Base-by-base conservation (phyloP, 2,888 invertebrate genomes). In the Blastobasis adustella region DNA sequence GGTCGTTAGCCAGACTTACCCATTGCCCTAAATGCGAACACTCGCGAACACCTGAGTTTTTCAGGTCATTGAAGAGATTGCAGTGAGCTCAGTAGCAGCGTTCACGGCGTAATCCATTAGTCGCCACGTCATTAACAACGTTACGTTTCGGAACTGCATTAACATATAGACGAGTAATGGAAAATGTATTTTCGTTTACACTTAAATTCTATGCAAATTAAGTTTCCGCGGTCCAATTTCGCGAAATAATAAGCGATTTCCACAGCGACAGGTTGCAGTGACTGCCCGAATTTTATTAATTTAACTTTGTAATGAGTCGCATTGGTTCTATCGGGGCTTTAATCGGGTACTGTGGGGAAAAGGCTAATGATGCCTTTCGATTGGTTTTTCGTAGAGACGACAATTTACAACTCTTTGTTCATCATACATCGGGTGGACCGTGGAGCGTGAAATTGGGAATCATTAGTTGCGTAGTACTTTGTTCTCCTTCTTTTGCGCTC, bases 131-230 rank as follows among this genome's bases (percentile, higher is more conserved):
- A 65, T 71, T 82, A 80, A 82, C 73, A 71, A 70, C 61, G 76
- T 82, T 79, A 79, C 70, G 69, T 73, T 74, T 71, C 70, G 72
- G 63, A 63, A 57, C 64, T 63, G 62, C 64, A 82, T 84, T 83
- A 77, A 74, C 80, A 83, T 80, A 77, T 66, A 69, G 66, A 63
- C 62, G 61, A 71, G 65, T 66, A 66, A 64, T 73, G 75, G 61
- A 79, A 79, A 79, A 72, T 75, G 66, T 66, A 66, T 78, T 74
- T 73, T 67, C 71, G 75, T 77, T 77, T 66, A 64, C 63, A 61
- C 59, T 69, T 64, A 69, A 75, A 78, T 75, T 74, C 65, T 72
- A 79, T 79, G 78, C 71, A 66, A 69, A 70, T 68, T 60, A 53
- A 47, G 53, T 54, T 57, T 57, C 55, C 54, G 57, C 53, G 49